Percentiles rank a stretch among this genome's conserved stretches.
phyloP scores from a whole-genome alignment of 1,140 invertebrate species.

The Charaxes varanes region DNA sequence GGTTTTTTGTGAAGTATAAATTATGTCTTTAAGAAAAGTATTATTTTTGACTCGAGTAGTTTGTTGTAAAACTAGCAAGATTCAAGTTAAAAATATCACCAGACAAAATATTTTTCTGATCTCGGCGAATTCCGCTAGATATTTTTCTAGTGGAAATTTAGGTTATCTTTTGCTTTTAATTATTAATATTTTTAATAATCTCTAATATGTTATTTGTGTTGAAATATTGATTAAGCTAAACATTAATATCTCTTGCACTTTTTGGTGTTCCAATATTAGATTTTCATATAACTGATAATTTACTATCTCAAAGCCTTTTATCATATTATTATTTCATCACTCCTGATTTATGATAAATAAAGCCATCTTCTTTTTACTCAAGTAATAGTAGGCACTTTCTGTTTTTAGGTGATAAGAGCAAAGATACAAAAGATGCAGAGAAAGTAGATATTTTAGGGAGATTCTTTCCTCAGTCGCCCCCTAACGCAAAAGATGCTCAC shows the following conservation, averaged over 20 bases:
- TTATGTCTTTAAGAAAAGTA: constrained; percentile 61
- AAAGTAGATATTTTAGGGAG: constrained; percentile 63
- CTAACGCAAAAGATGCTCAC: constrained; percentile 44
- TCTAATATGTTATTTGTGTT: too few relatives aligned
- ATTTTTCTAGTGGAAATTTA: constrained; percentile 55
- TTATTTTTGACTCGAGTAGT: constrained; percentile 46
- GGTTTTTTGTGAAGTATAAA: constrained; percentile 22
- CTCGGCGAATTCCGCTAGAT: constrained; percentile 42
- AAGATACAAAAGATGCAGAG: constrained; percentile 35
- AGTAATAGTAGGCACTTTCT: constrained; percentile 7
- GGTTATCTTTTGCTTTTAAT: constrained; percentile 33
- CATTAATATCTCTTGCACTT: not conserved
- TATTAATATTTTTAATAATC: not conserved
- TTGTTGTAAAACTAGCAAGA: constrained; percentile 35
- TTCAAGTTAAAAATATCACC: constrained; percentile 38
- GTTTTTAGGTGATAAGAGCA: constrained; percentile 42
- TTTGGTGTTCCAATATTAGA: too few relatives aligned
- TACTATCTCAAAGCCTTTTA: too few relatives aligned
- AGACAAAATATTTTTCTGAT: constrained; percentile 47
- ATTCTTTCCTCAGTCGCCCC: constrained; percentile 58
- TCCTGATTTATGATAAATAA: too few relatives aligned
- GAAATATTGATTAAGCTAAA: not conserved
- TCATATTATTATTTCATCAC: too few relatives aligned
- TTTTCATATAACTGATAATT: too few relatives aligned
- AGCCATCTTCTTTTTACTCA: not conserved